Base-by-base conservation (phyloP, 2,113 vertebrate species). In the Scolopax mira region DNA sequence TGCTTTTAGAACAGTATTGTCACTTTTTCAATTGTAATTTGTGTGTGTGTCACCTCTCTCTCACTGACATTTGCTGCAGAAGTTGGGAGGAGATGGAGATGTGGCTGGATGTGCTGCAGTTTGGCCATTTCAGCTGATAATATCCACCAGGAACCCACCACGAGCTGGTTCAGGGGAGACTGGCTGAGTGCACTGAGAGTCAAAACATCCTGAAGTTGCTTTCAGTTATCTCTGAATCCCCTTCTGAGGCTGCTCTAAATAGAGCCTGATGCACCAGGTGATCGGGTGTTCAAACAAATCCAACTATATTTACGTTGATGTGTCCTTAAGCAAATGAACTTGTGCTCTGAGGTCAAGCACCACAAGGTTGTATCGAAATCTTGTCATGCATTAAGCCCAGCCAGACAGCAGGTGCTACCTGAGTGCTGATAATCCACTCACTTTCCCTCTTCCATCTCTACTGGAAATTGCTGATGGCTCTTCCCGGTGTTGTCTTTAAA, bases 301-400 rank as follows among this genome's bases (percentile, higher is more conserved):
- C 55, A 35, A 64, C 69, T 69, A 7, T 90, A 89, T 96, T 96
- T 90, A 81, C 77, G 72, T 1, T 94, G 91, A 81, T 13, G 8
- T 52, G 61, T 87, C 69, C 89, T 71, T 60, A 72, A 69, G 77
- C 41, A 84, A 89, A 66, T 75, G 90, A 88, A 90, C 92, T 88
- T 61, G 62, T 69, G 88, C 74, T 94, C 85, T 49, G 74, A 73
- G 95, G 95, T 94, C 93, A 97, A 72, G 88, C 74, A 75, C 62
- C 55, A 12, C 31, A 51, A 39, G 48, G 78, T 18, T 79, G 35
- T 75, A 69, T 64, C 83, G 69, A 81, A 74, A 79, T 35, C 89
- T 87, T 71, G 24, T 48, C 11, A 16, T 48, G 69, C 91, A 81
- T 94, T 90, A 94, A 90, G 83, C 35, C 35, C 73, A 61, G 79